Percentiles rank a stretch among this genome's conserved stretches.
These are phyloP conservation scores for Oreochromis spilurus DNA, from an alignment of 2,113 vertebrate genomes.

Conservation along the genomic window DNA sequence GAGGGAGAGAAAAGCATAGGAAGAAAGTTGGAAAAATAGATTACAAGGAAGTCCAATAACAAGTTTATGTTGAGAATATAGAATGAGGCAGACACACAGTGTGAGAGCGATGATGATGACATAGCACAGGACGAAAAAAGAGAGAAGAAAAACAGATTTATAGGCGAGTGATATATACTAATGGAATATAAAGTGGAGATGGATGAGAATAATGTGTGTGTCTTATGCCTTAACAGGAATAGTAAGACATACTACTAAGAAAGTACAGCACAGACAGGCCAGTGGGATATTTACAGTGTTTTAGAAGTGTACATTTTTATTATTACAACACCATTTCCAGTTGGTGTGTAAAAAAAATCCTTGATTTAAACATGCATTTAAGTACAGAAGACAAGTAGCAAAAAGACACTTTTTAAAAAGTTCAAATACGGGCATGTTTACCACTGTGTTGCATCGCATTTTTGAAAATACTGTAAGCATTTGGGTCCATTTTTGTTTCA, in stretches of 20 bases:
- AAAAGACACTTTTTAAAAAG: not conserved
- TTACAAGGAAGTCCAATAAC: not conserved
- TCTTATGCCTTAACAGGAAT: not conserved
- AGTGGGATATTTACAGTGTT: not conserved
- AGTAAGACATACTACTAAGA: not conserved
- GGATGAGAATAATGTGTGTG: not conserved
- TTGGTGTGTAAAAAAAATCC: not conserved
- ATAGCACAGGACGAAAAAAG: not conserved
- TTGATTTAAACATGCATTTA: not conserved
- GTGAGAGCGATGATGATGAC: not conserved
- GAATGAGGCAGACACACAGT: not conserved
- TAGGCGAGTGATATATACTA: not conserved
- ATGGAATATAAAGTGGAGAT: not conserved
- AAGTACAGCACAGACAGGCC: not conserved
- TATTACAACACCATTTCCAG: not conserved
- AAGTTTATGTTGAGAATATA: not conserved
- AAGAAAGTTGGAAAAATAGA: slow-evolving; percentile 7
- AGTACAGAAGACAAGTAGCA: not conserved
- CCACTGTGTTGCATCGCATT: not conserved
- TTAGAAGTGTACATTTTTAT: not conserved
- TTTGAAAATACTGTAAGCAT: not conserved
- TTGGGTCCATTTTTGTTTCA: not conserved
- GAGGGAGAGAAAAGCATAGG: not conserved
- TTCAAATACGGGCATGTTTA: not conserved
- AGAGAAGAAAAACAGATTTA: not conserved